Evolutionary conservation across 2,113 vertebrate species (phyloP).

Genomic region (Istiophorus platypterus): DNA sequence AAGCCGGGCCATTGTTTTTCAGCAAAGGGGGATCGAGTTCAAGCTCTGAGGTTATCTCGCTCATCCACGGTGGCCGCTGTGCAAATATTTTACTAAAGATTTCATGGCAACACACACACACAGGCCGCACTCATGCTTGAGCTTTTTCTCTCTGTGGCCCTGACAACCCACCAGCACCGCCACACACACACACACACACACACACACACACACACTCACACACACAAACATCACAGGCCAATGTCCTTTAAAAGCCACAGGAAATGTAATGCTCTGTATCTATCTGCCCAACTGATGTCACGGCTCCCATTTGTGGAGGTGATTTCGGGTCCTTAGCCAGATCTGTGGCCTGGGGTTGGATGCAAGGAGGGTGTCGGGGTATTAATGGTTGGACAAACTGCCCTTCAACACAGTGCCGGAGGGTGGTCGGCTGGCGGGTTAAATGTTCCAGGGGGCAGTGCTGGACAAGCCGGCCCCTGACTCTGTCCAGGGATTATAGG

Average conservation of each 20-base stretch:
- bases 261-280: conserved; percentile 31
- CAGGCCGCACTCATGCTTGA: conserved; percentile 29
- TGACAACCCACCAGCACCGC: conserved; percentile 1
- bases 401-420: conserved; percentile 21
- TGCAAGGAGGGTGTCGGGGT: neutral
- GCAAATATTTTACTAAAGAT: conserved; percentile 80
- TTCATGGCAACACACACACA: conserved; percentile 66
- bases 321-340: conserved; percentile 48
- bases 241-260: conserved; percentile 58
- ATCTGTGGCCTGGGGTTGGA: conserved; percentile 16
- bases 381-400: conserved; percentile 8
- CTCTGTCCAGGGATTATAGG: conserved; percentile 25
- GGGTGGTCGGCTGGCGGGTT: conserved; percentile 11
- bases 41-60: conserved; percentile 71
- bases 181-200: conserved; percentile 28
- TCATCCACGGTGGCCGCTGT: conserved; percentile 71
- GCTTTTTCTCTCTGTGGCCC: conserved; percentile 25
- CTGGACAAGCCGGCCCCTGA: conserved; percentile 1
- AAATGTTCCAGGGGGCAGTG: conserved; percentile 29
- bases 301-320: conserved; percentile 30
- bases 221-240: conserved; percentile 34
- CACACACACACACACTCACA: too few relatives aligned
- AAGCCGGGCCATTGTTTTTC: conserved; percentile 25
- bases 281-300: conserved; percentile 34
- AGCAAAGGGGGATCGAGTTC: conserved; percentile 48